Conservation (phyloP, 1,140 invertebrate species). For the Octopus sinensis region DNA sequence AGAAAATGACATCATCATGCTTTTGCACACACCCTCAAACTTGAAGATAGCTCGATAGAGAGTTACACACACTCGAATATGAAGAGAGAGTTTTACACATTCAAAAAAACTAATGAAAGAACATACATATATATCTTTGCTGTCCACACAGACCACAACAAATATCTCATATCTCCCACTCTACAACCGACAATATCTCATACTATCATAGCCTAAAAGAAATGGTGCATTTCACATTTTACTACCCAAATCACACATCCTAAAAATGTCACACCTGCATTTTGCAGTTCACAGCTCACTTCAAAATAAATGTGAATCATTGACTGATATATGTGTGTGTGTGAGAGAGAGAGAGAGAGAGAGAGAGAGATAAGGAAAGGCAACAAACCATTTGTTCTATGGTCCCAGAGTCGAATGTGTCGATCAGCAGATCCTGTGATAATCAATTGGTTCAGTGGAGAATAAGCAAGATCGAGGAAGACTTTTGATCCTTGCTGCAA, state of each 20-base stretch:
- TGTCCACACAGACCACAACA: no score
- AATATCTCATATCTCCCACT: background rate
- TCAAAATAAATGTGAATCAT: no score
- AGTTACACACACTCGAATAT: background rate
- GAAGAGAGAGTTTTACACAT: background rate
- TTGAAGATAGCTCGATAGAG: background rate
- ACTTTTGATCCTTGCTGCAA: slow-evolving; percentile 76
- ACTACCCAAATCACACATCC: no score
- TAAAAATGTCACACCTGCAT: no score
- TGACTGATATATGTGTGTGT: no score
- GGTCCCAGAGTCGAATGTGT: slow-evolving; percentile 87
- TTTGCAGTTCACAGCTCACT: no score
- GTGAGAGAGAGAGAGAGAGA: no score
- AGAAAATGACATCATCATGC: no score
- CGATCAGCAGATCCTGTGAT: slow-evolving; percentile 86
- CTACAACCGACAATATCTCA: no score
- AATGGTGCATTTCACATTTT: background rate
- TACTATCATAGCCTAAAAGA: no score
- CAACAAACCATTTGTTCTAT: slow-evolving; percentile 72
- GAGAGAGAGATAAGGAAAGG: background rate
- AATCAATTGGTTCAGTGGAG: slow-evolving; percentile 70
- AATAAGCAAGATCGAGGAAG: slow-evolving; percentile 84
- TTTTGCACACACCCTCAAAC: no score
- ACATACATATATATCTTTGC: no score
- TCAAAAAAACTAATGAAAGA: background rate